Base-by-base conservation (phyloP, 2,888 invertebrate genomes). In the Dryobota labecula region DNA sequence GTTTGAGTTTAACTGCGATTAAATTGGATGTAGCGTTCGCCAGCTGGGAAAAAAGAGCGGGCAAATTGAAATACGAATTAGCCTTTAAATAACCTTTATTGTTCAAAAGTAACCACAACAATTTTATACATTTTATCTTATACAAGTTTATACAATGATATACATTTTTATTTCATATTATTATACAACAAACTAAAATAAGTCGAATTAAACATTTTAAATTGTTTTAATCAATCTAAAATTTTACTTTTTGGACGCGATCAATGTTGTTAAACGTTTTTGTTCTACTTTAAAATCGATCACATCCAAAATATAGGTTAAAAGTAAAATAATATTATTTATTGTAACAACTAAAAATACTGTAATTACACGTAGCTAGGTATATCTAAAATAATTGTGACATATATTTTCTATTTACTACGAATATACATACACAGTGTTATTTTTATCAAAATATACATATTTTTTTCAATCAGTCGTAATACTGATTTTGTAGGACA, bases 221-320 rank as follows among this genome's bases (percentile, higher is more conserved):
- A 85, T 85, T 86, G 82, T 71, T 74, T 43, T 33, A 71, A 71
- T 76, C 85, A 82, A 85, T 84, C 73, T 84, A 86, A 82, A 85
- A 82, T 79, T 80, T 80, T 68, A 80, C 36, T 67, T 82, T 94
- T 90, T 92, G 95, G 94, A 91, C 92, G 94, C 94, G 94, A 95
- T 95, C 94, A 95, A 94, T 92, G 78, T 84, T 68, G 43, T 27
- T 54, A 57, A 73, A 73, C 69, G 68, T 49, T 73, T 54, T 51
- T 67, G 64, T 63, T 60, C 82, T 70, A 80, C 82, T 90, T 89
- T 80, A 84, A 73, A 87, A 91, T 95, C 94, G 94, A 95, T 95
- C 95, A 92, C 94, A 94, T 91, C 95, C 95, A 94, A 94, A 94
- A 93, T 89, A 84, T n/a, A n/a, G n/a, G n/a, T 83, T 69, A 83